These are phyloP conservation scores for Bombus pyrosoma DNA, from an alignment of 1,140 invertebrate genomes.

Conservation along the genomic window DNA sequence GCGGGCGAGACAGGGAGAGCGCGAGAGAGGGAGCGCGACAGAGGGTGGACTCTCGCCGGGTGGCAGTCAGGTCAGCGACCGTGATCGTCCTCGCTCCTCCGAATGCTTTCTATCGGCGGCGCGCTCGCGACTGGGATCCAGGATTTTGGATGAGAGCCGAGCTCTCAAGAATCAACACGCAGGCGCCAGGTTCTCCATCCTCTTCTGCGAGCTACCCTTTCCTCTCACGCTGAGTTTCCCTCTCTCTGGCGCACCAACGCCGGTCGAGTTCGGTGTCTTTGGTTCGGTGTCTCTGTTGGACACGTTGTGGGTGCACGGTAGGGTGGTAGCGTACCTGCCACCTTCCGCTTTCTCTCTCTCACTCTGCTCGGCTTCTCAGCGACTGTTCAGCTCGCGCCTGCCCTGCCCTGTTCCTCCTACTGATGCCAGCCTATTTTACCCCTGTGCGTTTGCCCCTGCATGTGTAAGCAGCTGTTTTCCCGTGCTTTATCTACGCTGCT, in stretches of 20 bases:
- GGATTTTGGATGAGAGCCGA: conserved; percentile 62
- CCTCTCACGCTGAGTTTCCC: background rate
- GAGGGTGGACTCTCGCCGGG: conserved; percentile 59
- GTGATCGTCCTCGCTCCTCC: conserved; percentile 45
- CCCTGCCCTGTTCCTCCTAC: conserved; percentile 17
- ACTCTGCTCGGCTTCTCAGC: background rate
- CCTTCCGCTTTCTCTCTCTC: background rate
- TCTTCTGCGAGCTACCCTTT: background rate
- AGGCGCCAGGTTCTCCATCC: conserved; percentile 42
- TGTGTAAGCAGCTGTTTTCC: background rate
- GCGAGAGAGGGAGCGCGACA: conserved; percentile 25
- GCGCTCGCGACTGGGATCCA: conserved; percentile 70
- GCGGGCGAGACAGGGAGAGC: background rate
- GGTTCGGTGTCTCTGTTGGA: background rate
- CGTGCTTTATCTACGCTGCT: background rate
- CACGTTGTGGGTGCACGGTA: background rate
- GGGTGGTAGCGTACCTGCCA: background rate
- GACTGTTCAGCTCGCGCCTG: conserved; percentile 16
- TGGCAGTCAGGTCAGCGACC: conserved; percentile 60
- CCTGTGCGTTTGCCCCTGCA: background rate
- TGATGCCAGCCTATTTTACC: background rate
- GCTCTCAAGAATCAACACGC: conserved; percentile 62
- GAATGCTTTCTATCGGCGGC: conserved; percentile 65
- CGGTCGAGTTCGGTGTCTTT: background rate
- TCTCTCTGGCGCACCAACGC: background rate